A percentile compares a stretch with the other conserved stretches of the same genome.
Conservation (phyloP, 2,888 invertebrate genomes). For the Cepaea hortensis region DNA sequence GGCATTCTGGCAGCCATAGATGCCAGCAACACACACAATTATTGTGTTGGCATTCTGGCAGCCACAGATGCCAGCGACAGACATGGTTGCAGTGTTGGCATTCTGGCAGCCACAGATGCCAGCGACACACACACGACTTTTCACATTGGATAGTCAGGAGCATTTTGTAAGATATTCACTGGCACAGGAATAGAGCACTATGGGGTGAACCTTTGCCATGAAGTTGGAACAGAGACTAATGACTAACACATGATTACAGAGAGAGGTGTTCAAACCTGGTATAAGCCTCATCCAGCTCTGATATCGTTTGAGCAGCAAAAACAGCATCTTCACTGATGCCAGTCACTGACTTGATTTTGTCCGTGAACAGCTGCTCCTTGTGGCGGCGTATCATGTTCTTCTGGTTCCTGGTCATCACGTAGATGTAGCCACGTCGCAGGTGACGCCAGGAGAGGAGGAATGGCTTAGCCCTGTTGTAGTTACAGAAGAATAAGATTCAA, state of each 20-base stretch:
- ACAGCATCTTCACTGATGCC: slow-evolving; percentile 86
- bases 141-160: no score
- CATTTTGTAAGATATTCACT: no score
- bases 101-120: no score
- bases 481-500: background rate
- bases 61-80: no score
- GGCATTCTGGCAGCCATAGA: no score
- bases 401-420: slow-evolving; percentile 94
- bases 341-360: slow-evolving; percentile 83
- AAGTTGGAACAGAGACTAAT: no score
- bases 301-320: slow-evolving; percentile 89
- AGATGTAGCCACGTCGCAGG: slow-evolving; percentile 91
- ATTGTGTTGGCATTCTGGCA: no score
- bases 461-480: slow-evolving; percentile 82
- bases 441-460: slow-evolving; percentile 91
- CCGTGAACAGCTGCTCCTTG: slow-evolving; percentile 85
- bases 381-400: slow-evolving; percentile 91
- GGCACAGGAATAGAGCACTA: no score
- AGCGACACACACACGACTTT: no score
- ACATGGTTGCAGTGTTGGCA: no score
- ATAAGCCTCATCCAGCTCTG: slow-evolving; percentile 92
- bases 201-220: no score
- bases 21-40: no score
- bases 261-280: slow-evolving; percentile 79
- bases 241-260: background rate